These are phyloP conservation scores for Temnothorax nylanderi DNA, from an alignment of 1,140 invertebrate species.

Conservation along the genomic window DNA sequence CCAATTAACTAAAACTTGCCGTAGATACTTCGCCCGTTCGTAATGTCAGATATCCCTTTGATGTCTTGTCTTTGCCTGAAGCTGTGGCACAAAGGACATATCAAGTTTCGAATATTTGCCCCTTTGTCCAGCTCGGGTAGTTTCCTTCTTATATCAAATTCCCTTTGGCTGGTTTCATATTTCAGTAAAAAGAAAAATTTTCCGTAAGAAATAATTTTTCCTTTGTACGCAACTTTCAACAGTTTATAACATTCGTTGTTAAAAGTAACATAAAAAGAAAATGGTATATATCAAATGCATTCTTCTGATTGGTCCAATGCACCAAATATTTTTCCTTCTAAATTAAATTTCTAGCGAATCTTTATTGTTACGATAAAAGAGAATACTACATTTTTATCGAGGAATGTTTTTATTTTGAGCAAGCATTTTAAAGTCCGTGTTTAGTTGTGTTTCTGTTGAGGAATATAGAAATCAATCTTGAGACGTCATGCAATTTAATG, in stretches of 20 bases:
- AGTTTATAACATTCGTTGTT: conserved; percentile 20
- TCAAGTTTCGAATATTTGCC: conserved; percentile 53
- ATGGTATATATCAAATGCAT: background rate
- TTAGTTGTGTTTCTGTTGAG: background rate
- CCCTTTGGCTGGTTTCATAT: conserved; percentile 40
- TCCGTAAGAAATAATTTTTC: conserved; percentile 41
- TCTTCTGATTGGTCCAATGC: background rate
- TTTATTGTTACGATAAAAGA: background rate
- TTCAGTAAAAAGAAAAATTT: conserved; percentile 35
- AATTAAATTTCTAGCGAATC: conserved; percentile 2
- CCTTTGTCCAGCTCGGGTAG: conserved; percentile 43
- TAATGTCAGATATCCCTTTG: conserved; percentile 43
- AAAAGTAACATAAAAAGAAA: background rate
- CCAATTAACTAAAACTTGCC: conserved; percentile 34
- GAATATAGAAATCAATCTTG: background rate
- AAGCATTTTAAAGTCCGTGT: background rate
- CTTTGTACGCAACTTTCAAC: conserved; percentile 24
- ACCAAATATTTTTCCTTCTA: background rate
- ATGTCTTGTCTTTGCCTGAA: conserved; percentile 31
- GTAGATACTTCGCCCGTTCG: conserved; percentile 15
- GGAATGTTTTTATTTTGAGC: background rate
- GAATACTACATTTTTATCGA: background rate
- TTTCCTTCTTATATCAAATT: conserved; percentile 51
- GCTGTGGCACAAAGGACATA: conserved; percentile 39
- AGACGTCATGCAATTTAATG: background rate